Percentiles rank a stretch among this genome's conserved stretches.
phyloP scores from a whole-genome alignment of 2,888 invertebrate species.

The Auanema freiburgensis region DNA sequence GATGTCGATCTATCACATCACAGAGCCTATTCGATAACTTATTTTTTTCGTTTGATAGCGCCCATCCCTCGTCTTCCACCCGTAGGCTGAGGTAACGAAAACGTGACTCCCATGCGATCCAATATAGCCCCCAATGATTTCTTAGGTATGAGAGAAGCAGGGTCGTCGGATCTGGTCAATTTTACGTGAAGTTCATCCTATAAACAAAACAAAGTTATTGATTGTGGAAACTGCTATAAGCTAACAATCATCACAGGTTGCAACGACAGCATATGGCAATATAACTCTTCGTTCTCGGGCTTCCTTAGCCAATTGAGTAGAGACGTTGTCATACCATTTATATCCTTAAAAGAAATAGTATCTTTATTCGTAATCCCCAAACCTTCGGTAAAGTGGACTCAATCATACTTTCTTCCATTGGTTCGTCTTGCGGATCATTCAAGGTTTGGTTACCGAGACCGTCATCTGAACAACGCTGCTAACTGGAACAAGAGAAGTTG shows the following conservation, averaged over 20 bases:
- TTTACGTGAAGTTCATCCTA: slow-evolving; percentile 43
- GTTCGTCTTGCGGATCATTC: slow-evolving; percentile 32
- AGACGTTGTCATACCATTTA: slow-evolving; percentile 9
- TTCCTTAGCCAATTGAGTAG: slow-evolving; percentile 51
- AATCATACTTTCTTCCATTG: slow-evolving; percentile 27
- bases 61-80: slow-evolving; percentile 3
- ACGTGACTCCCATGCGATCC: slow-evolving; percentile 28
- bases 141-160: slow-evolving; percentile 36
- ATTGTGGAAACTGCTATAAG: too few species aligned
- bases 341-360: slow-evolving; percentile 4
- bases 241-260: slow-evolving; percentile 49
- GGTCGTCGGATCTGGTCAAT: slow-evolving; percentile 31
- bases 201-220: too few species aligned
- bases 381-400: neutral
- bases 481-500: neutral
- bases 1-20: too few species aligned
- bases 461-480: slow-evolving; percentile 6
- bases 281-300: slow-evolving; percentile 41
- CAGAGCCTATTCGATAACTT: neutral
- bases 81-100: slow-evolving; percentile 24
- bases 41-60: neutral
- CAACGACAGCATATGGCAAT: slow-evolving; percentile 47
- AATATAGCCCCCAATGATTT: slow-evolving; percentile 30
- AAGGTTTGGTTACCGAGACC: slow-evolving; percentile 33
- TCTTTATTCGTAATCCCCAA: too few species aligned